phyloP scores from a whole-genome alignment of 2,888 invertebrate genomes.

The Teinopalpus imperialis region DNA sequence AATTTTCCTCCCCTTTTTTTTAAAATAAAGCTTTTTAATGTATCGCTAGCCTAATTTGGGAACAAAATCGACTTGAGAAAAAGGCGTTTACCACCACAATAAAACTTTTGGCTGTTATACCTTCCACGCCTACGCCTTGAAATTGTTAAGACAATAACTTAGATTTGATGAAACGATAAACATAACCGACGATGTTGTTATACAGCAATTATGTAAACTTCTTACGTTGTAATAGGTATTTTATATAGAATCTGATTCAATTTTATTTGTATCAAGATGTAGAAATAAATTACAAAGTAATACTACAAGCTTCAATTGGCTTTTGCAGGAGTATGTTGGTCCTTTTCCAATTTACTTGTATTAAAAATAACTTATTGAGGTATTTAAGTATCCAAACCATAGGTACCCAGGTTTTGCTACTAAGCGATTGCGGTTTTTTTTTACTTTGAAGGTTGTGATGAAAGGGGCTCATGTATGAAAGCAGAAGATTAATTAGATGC shows the following conservation, averaged over 20 bases:
- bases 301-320: no score
- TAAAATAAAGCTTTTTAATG: no score
- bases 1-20: no score
- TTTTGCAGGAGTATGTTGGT: no score
- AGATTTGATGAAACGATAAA: constrained; percentile 31
- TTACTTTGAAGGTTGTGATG: no score
- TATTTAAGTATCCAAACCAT: no score
- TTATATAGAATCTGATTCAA: constrained; percentile 4
- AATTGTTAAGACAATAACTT: constrained; percentile 36
- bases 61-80: constrained; percentile 39
- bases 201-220: constrained; percentile 15
- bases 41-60: constrained; percentile 28
- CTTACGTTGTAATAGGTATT: constrained; percentile 7
- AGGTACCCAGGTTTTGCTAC: no score
- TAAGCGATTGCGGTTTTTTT: no score
- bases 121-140: constrained; percentile 30
- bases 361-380: no score
- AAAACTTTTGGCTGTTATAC: constrained; percentile 42
- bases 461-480: no score
- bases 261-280: not conserved
- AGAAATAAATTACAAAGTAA: constrained; percentile 15
- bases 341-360: no score
- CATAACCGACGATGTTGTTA: constrained; percentile 25
- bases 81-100: constrained; percentile 44
- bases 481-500: no score